Percentiles rank a stretch among this genome's conserved stretches.
These are phyloP conservation scores for Phaethon lepturus DNA, from an alignment of 2,113 vertebrate genomes.

Conservation along the genomic window DNA sequence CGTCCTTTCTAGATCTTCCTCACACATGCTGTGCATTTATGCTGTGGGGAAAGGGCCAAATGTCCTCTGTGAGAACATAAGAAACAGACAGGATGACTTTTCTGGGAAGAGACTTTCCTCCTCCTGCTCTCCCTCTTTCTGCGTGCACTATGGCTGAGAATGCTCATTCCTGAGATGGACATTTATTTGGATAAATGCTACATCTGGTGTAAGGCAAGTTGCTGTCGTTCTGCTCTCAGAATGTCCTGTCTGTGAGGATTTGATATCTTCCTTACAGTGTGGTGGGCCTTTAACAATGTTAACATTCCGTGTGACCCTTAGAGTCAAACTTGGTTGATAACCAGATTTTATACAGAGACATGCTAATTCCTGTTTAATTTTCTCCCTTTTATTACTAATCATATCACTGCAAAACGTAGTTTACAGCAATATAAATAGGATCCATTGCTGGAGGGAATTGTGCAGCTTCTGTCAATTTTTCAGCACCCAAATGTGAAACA, in stretches of 20 bases:
- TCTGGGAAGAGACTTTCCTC: not conserved
- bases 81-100: not conserved
- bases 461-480: conserved; percentile 74
- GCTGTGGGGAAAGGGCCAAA: not conserved
- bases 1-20: not conserved
- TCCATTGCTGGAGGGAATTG: conserved; percentile 73
- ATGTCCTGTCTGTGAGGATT: not conserved
- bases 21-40: not conserved
- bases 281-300: not conserved
- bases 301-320: conserved; percentile 9
- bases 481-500: conserved; percentile 75
- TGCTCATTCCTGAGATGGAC: not conserved
- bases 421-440: conserved; percentile 75
- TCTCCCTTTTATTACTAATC: conserved; percentile 74
- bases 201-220: not conserved
- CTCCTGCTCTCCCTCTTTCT: not conserved
- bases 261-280: not conserved
- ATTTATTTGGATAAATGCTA: not conserved
- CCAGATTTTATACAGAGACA: conserved; percentile 46
- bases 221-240: not conserved
- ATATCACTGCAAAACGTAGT: conserved; percentile 68
- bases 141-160: not conserved
- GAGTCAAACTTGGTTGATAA: conserved; percentile 15
- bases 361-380: conserved; percentile 69
- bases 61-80: not conserved